Base-by-base conservation (phyloP, 2,113 vertebrate genomes). In the Saguinus imperator region DNA sequence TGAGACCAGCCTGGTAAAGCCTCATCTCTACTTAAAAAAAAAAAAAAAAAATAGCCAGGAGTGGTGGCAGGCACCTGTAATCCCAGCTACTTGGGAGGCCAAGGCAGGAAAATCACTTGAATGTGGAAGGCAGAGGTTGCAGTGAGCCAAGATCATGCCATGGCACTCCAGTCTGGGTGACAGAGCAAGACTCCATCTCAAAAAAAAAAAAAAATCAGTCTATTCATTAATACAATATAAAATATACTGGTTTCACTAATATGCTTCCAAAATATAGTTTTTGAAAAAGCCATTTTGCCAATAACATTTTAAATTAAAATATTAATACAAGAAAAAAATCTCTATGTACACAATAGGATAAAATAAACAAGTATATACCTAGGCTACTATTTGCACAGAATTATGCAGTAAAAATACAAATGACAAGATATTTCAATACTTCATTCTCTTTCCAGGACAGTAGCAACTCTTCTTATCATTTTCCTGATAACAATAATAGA, bases 401-500 rank as follows among this genome's bases (percentile, higher is more conserved):
- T 55, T 48, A n/a, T 70, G 18, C 2, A 75, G 29, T 77, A 84
- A 89, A 87, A 87, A 72, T 84, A 81, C 8, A 73, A 52, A 92
- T 73, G 35, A 81, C 9, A 92, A 55, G 70, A 32, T n/a, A 85
- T 84, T 84, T 20, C 76, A 77, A 68, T 85, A 12, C 21, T 89
- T 93, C 29, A 75, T 94, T 86, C 80, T 91, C 8, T 93, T 94
- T 93, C 29, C 9, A 55, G 35, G 52, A 29, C 81, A 77, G 40
- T 40, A 57, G 70, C 86, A 96, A 76, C 40, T 52, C 4, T 58
- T 87, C 35, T 89, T 77, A 61, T 81, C 32, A 81, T 94, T 95
- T 92, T 96, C 64, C 16, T 94, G 95, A 79, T 97, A 75, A 66
- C 64, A 93, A 27, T 94, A 97, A 94, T 88, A 94, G 57, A n/a